Evolutionary conservation across 2,797 vertebrate species (phyloP), one percentile per base, ranked within the genome.

Genomic region (Sebastes minor): DNA sequence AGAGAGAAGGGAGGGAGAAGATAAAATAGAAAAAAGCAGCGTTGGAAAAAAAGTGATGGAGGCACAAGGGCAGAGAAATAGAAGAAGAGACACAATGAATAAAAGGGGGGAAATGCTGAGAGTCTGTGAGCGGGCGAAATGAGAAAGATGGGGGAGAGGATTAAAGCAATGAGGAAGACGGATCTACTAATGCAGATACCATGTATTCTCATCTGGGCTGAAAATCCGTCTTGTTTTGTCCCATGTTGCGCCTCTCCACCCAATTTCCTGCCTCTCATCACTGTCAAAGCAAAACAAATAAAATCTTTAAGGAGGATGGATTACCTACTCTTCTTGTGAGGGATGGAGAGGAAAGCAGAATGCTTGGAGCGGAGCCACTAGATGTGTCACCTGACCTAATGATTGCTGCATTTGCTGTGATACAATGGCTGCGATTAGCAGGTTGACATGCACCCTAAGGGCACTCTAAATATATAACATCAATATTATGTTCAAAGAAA

Each of bases 251-350:
- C 25, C 57, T 77, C 78, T 77, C 83, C 70, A 76, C 76, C 83
- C 87, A 90, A 84, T 89, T 85, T 85, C 84, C 88, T 78, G 71
- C 71, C 52, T 81, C 67, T 81, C 78, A 71, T 84, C 82, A 71
- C 65, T 84, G 87, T 88, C 88, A 87, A 71, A 82, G 83, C 68
- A 78, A 82, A 83, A 60, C 76, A 90, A 84, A 87, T 86, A 53
- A 73, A 89, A 89, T 71, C 71, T 88, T 80, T 71, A 81, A 89
- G 59, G 53, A 70, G 71, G 80, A 90, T 83, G 70, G 66, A 89
- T 90, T 60, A 83, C 62, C 74, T 64, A 23, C 55, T 76, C 55
- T 20, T 20, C 30, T 25, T 64, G 52, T 30, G 59, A 75, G 28
- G 38, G 35, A 80, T 23, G 49, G 65, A 28, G 18, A 59, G 71